Percentiles rank a stretch among this genome's conserved stretches.
Conservation (phyloP, 2,797 vertebrate species). For the Alcedo quadribrachys region DNA sequence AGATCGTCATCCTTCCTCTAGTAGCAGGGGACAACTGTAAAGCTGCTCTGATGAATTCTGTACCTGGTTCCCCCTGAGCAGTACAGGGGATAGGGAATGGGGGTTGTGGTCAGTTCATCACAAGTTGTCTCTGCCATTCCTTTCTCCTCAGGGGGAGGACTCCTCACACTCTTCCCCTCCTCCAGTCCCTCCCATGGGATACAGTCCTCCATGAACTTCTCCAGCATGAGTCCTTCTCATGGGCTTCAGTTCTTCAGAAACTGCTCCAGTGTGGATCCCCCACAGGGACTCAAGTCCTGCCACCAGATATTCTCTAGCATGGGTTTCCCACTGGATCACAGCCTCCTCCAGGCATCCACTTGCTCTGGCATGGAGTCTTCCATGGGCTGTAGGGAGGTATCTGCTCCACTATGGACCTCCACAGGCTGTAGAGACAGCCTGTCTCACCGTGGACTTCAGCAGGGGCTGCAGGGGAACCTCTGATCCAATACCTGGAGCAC, state of each 20-base stretch:
- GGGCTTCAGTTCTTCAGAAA: no score
- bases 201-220: no score
- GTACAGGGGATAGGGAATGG: neutral
- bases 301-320: no score
- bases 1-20: neutral
- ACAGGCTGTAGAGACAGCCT: neutral
- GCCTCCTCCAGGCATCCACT: neutral
- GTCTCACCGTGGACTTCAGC: neutral
- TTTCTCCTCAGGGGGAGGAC: neutral
- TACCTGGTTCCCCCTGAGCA: neutral
- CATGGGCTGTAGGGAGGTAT: neutral
- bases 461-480: neutral
- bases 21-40: neutral
- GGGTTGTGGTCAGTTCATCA: neutral
- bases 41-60: neutral
- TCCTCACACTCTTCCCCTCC: neutral
- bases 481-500: neutral
- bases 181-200: neutral
- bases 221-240: no score
- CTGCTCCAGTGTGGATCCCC: neutral
- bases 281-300: neutral
- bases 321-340: neutral
- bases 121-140: neutral
- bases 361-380: neutral
- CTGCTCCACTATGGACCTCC: neutral